Base-by-base conservation (phyloP, 2,797 vertebrate species). In the Lagothrix lagotricha region DNA sequence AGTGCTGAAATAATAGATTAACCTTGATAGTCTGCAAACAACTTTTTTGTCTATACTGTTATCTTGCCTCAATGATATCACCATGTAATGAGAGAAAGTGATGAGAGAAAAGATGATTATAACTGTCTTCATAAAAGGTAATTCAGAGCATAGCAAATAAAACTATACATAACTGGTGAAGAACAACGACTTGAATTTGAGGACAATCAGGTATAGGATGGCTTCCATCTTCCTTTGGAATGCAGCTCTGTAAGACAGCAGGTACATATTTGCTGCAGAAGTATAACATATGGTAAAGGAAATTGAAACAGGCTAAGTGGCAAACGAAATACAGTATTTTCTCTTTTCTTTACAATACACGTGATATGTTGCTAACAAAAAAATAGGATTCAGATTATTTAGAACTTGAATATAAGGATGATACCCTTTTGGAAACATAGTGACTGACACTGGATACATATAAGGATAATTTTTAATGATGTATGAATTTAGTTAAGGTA, bases 231-330 rank as follows among this genome's bases (percentile, higher is more conserved):
- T 88, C 7, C 58, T 84, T 77, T 87, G 44, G 48, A 67, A 54
- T 39, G 58, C 39, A 57, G 70, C 28, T 77, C 54, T 26, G 3
- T 14, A 26, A 91, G 58, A 80, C 1, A 36, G 77, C 28, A 91
- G 88, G 95, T 9, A 73, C 14, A 58, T 80, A 36, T 88, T 95
- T 94, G 76, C 88, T 84, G 36, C 48, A 92, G 96, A 94, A 89
- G 58, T 9, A 14, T 64, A 90, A 94, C 97, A 97, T 94, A 97
- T 90, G 97, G 96, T 46, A 48, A 96, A 54, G 75, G 22, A 93
- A 97, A 97, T 70, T 92, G 93, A 96, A 97, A 94, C 75, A 86
- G 75, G 46, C 80, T 91, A 50, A 80, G 85, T 85, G 93, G 79
- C 26, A 94, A 92, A 96, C 44, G 41, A 88, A 91, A 81, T 48